phyloP scores from a whole-genome alignment of 2,888 invertebrate species.

The Eristalinus sepulchralis region DNA sequence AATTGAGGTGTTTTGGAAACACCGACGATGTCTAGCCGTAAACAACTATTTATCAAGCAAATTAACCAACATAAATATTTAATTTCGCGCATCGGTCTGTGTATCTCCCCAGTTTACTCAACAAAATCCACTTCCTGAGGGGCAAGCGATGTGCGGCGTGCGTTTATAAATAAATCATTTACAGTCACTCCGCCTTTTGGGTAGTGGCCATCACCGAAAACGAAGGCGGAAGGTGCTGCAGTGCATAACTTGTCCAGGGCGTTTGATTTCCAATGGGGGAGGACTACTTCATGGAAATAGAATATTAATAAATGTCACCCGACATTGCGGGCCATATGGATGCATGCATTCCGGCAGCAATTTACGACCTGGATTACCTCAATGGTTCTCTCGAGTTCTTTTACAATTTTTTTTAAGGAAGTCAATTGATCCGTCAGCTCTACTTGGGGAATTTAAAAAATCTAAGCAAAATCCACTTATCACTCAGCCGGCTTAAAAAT shows the following conservation, averaged over 20 bases:
- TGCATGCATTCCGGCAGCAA: conserved; percentile 34
- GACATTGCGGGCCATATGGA: conserved; percentile 55
- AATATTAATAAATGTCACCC: conserved; percentile 50
- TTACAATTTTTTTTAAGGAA: conserved; percentile 18
- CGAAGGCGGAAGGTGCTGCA: neutral
- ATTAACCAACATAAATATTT: conserved; percentile 47
- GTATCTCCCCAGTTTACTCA: conserved; percentile 41
- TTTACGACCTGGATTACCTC: conserved; percentile 55
- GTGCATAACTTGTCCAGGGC: neutral
- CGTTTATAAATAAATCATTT: conserved; percentile 50
- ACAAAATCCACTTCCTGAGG: conserved; percentile 52
- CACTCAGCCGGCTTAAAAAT: neutral
- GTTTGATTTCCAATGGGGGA: neutral
- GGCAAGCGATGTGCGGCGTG: conserved; percentile 1
- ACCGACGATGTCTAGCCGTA: conserved; percentile 35
- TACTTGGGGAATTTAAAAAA: conserved; percentile 15
- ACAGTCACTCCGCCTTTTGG: conserved; percentile 8
- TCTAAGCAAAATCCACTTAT: conserved; percentile 26
- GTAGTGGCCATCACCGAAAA: conserved; percentile 9
- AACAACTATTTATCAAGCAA: conserved; percentile 45
- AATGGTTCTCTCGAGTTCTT: neutral
- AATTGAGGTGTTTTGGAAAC: conserved; percentile 55
- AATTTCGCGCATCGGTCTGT: conserved; percentile 44
- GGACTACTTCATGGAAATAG: conserved; percentile 30
- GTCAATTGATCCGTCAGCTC: conserved; percentile 41